Evolutionary conservation across 2,797 vertebrate species (phyloP), one percentile per base, ranked within the genome.

Genomic region (Crax fasciolata): DNA sequence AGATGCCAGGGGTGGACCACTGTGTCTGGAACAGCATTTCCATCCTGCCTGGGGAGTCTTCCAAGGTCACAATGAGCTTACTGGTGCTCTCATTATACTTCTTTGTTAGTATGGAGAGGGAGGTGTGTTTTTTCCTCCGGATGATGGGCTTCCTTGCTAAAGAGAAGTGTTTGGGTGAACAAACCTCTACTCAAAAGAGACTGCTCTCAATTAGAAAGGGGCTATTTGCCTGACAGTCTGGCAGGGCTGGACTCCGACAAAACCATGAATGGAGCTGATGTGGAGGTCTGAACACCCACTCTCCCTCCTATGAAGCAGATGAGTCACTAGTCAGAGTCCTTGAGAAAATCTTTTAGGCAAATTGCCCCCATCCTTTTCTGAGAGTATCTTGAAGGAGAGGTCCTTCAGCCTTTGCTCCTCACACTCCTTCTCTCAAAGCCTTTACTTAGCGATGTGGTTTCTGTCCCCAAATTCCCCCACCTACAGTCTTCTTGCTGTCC

Each of bases 351-450:
- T 87, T 90, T 15, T 27, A 79, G 80, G 52, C 85, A 86, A 71
- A 88, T 79, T 82, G 28, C 68, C 74, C 52, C 91, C 49, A 71
- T 87, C 13, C 7, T 92, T 92, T 84, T 71, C 52, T 88, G 38
- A 39, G 27, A 73, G 38, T 58, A 68, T 88, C 59, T 83, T 92
- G 52, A 81, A 92, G 59, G 65, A 89, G n/a, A 75, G 24, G 24
- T 48, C 27, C 25, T 88, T 88, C 62, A 89, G 51, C 39, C 30
- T 95, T 90, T 91, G 75, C 41, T 83, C 9, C 54, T 44, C 59
- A n/a, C 28, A 28, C 5, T 84, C n/a, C 7, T 88, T 4, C 35
- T 87, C 91, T 82, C 41, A 71, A 57, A 63, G 35, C 24, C 25
- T 13, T 86, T 67, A 35, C 35, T 63, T 65, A 79, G 44, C 59